Base-by-base conservation (phyloP, 1,140 invertebrate species). In the Heterodera carotae region DNA sequence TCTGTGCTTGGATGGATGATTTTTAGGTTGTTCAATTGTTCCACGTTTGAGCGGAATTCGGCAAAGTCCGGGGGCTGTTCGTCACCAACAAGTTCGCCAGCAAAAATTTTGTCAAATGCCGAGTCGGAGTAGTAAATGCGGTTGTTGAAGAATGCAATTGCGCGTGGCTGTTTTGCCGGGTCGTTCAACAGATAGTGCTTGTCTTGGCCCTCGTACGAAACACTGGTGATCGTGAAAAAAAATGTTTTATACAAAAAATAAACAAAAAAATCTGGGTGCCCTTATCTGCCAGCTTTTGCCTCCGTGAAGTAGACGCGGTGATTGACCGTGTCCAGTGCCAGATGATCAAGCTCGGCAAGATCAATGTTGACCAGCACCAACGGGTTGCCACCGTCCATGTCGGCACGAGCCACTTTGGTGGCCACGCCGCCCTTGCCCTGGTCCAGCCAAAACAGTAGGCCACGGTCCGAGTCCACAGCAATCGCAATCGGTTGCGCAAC, bases 401-500 rank as follows among this genome's bases (percentile, higher is more conserved):
- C 93, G 0, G 94, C 94, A 81, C 92, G 91, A 0, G 92, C 95
- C 33, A 99, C 92, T 88, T 98, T 99, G 0, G 92, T 90, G 36
- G 81, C 69, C 0, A 93, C 93, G 0, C 98, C 93, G 12, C 94
- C 94, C 78, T 93, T 94, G 7, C 96, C 97, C 80, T 94, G 93
- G 87, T 99, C 97, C 2, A 96, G 91, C 96, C 96, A 99, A 89
- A 95, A 97, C 8, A 97, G 88, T 84, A 66, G 93, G 90, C 95
- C 97, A 83, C 94, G 93, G 3, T 91, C 91, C 0, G 96, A 95
- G 90, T 98, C 95, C 1, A 98, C 89, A 75, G 92, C 93, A 67
- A 99, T 92, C 0, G 93, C 91, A 82, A 92, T 93, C 0, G 96
- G 96, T 84, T 92, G 92, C 0, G 94, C 93, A 12, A 98, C 94